Evolutionary conservation across 2,888 invertebrate species (phyloP).

Genomic region (Xestobium rufovillosum): DNA sequence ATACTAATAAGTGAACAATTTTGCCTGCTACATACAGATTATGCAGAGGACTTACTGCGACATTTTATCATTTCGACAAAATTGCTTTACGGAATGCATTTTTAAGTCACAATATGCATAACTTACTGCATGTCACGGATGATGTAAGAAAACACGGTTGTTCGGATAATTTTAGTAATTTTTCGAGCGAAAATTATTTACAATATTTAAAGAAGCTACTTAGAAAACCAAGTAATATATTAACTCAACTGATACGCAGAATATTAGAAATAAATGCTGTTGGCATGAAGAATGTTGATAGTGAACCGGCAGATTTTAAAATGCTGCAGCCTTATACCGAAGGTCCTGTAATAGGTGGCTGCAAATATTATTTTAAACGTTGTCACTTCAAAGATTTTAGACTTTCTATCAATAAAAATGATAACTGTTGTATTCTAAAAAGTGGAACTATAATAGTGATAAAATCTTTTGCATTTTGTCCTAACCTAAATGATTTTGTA

Average conservation of each 20-base stretch:
- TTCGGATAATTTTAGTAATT: slow-evolving; percentile 14
- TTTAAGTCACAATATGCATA: slow-evolving; percentile 18
- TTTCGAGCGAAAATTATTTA: slow-evolving; percentile 20
- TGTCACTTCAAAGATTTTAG: too few relatives aligned
- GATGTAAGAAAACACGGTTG: slow-evolving; percentile 17
- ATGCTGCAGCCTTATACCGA: too few relatives aligned
- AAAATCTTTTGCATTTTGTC: too few relatives aligned
- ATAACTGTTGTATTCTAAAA: too few relatives aligned
- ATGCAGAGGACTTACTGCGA: slow-evolving; percentile 16
- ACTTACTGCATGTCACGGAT: slow-evolving; percentile 17
- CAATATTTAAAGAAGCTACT: slow-evolving; percentile 14
- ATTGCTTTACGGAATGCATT: slow-evolving; percentile 18
- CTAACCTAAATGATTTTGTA: too few relatives aligned
- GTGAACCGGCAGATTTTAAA: too few relatives aligned
- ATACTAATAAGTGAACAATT: slow-evolving; percentile 11
- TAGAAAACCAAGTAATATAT: slow-evolving; percentile 18
- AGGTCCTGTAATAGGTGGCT: too few relatives aligned
- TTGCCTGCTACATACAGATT: too few relatives aligned
- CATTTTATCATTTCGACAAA: slow-evolving; percentile 15
- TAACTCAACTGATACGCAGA: slow-evolving; percentile 18
- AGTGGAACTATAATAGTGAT: too few relatives aligned
- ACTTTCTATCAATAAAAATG: too few relatives aligned
- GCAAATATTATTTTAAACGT: too few relatives aligned
- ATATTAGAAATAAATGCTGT: slow-evolving; percentile 11
- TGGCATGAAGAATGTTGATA: too few relatives aligned